Base-by-base conservation (phyloP, 2,113 vertebrate species). In the Conger conger region DNA sequence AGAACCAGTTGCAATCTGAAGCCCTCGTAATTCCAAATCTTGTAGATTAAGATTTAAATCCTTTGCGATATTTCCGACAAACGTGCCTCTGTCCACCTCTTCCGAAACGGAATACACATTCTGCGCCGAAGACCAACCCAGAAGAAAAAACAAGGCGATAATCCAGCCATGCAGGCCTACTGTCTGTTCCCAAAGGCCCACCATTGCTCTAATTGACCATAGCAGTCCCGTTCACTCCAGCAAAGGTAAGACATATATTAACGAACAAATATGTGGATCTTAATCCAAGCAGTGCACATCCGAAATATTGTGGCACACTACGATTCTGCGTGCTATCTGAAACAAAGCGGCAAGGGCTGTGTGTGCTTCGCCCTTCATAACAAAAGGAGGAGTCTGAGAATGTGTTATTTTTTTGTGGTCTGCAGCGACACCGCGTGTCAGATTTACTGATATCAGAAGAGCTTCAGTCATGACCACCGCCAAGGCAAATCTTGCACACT, bases 51-150 rank as follows among this genome's bases (percentile, higher is more conserved):
- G 79, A 60, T 93, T 90, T 2, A 96, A 88, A 88, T 96, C 94
- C 83, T 94, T 96, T 0, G 93, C 92, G 76, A 96, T 87, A 90
- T 93, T 92, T 11, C 95, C 95, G 9, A 95, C 90, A 83, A 87
- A 84, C 6, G 91, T 91, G 16, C 93, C 95, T 1, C 87, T 89
- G 9, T 80, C 76, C 37, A 80, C 53, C 68, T 90, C 89, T 40
- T 90, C 89, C 18, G 88, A 82, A 18, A 89, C 81, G 11, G 86
- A 87, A 38, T 89, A 89, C 5, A 80, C 36, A 5, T 83, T 81
- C 53, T 87, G 85, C 37, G 76, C 83, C 18, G 18, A 79, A 76
- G 36, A 68, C 82, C 87, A 85, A 88, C 76, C 87, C 87, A 86
- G 90, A 40, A 82, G 50, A 57, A 17, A 63, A 82, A 92, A 0